Evolutionary conservation across 2,113 vertebrate genomes (phyloP).

Genomic region (Diglossa brunneiventris): DNA sequence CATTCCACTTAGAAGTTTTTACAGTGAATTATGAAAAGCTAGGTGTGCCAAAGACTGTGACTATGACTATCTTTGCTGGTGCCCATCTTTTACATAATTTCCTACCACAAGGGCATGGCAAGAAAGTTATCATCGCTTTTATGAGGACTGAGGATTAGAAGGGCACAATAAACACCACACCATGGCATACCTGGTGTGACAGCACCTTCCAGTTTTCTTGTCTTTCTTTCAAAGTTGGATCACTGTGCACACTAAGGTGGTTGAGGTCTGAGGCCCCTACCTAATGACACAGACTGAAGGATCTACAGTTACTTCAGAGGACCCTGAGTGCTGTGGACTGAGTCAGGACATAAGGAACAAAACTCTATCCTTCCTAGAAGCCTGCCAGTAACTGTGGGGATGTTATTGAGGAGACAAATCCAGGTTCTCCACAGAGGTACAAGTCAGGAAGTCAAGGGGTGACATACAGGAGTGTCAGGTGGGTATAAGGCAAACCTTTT

Average conservation of each 20-base stretch:
- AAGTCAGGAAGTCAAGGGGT: not conserved
- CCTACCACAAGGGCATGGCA: not conserved
- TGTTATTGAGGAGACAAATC: not conserved
- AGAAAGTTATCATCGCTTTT: not conserved
- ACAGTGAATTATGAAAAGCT: not conserved
- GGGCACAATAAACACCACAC: not conserved
- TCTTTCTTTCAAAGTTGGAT: not conserved
- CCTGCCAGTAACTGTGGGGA: not conserved
- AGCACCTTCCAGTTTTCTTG: not conserved
- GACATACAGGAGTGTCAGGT: not conserved
- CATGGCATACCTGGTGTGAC: not conserved
- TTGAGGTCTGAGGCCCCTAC: not conserved
- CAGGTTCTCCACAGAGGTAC: not conserved
- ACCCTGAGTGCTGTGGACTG: not conserved
- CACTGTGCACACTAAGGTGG: not conserved
- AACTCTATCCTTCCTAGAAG: not conserved
- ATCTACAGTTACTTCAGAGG: not conserved
- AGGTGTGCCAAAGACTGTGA: not conserved
- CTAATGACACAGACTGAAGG: not conserved
- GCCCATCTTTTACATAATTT: conserved; percentile 12
- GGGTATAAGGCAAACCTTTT: not conserved
- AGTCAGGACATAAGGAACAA: not conserved
- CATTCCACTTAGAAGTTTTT: not conserved
- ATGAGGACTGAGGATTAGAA: not conserved
- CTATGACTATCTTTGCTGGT: not conserved